Base-by-base conservation (phyloP, 2,113 vertebrate species). In the Neodontobutis hainanensis region DNA sequence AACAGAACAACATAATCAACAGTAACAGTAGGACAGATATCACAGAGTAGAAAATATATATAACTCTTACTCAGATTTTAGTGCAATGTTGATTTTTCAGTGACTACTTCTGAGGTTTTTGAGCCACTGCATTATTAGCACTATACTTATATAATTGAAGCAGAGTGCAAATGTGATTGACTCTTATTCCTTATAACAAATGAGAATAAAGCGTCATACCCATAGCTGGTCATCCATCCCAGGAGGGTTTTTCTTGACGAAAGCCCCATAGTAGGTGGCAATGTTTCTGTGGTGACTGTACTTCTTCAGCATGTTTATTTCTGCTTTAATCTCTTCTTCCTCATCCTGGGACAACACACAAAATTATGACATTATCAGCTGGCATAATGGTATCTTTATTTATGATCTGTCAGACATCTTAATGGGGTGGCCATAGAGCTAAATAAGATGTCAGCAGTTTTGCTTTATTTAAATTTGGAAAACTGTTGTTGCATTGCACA, bases 271-370 rank as follows among this genome's bases (percentile, higher is more conserved):
- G 90, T 97, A 99, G 0, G 96, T 98, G 85, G 97, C 97, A 4
- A 99, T 98, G 86, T 99, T 98, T 68, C 95, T 93, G 81, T 99
- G 96, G 87, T 98, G 95, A 65, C 96, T 98, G 89, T 98, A 98
- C 74, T 96, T 98, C 90, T 98, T 98, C 82, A 99, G 90, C 96
- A 99, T 98, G 85, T 97, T 99, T 83, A 99, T 97, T 91, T 99
- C 97, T 43, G 95, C 95, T 86, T 98, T 98, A 86, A 98, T 97
- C 91, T 98, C 96, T 80, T 98, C 96, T 82, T 98, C 96, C 92
- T 98, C 96, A n/a, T 91, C 89, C 91, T 92, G 50, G 2, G 47
- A 15, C 61, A 58, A 19, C 8, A 77, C 55, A 67, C 4, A 5
- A 42, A 6, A 42, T 11, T 19, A 68, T 11, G 75, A 51, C 73